A percentile compares a stretch with the other conserved stretches of the same genome.
phyloP scores from a whole-genome alignment of 2,113 vertebrate genomes.

The Petrocephalus microphthalmus region DNA sequence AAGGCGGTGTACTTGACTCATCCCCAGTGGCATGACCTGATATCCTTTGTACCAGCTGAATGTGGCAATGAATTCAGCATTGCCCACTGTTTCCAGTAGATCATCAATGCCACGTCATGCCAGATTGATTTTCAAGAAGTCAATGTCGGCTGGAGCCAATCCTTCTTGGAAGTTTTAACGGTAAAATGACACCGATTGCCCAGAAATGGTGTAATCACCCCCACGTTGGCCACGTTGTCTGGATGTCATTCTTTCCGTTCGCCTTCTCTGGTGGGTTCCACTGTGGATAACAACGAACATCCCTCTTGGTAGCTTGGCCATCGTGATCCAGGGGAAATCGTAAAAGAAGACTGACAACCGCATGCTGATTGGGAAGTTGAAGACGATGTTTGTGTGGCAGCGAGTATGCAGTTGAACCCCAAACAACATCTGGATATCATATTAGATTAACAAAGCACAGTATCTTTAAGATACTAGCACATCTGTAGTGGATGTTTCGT shows the following conservation, averaged over 20 bases:
- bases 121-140: slow-evolving; percentile 8
- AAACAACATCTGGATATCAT: slow-evolving; percentile 9
- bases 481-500: background rate
- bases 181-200: background rate
- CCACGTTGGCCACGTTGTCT: background rate
- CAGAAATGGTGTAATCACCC: background rate
- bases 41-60: background rate
- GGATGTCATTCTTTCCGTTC: background rate
- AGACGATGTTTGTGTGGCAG: background rate
- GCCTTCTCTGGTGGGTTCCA: background rate
- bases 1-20: background rate
- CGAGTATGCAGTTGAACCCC: background rate
- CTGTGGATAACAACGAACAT: background rate
- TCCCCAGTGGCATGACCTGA: background rate
- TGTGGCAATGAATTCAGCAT: background rate
- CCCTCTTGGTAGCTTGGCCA: background rate
- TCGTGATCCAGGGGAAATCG: background rate
- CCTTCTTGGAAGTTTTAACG: slow-evolving; percentile 6
- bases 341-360: background rate
- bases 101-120: background rate
- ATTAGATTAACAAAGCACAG: background rate
- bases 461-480: background rate
- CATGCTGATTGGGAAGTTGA: background rate
- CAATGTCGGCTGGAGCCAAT: background rate
- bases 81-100: background rate